These are phyloP conservation scores for Urocolius indicus DNA, from an alignment of 2,113 vertebrate species.

Conservation along the genomic window DNA sequence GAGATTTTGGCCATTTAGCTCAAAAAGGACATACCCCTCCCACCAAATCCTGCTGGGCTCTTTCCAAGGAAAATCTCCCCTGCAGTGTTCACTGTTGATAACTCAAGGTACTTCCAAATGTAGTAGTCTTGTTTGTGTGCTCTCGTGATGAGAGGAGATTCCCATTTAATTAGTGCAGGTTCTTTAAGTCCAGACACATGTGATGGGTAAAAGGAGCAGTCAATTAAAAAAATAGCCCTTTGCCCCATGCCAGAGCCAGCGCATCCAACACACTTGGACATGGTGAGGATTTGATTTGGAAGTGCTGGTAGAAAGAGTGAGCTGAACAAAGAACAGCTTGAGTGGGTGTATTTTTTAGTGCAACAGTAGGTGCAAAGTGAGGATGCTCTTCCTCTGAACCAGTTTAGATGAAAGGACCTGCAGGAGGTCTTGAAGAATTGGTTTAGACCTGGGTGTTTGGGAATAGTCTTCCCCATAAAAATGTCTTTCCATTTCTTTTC, in stretches of 20 bases:
- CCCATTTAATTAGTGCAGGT: not conserved
- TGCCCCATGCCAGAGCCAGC: fast-evolving
- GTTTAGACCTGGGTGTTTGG: not conserved
- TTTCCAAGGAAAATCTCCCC: not conserved
- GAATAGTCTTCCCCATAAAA: not conserved
- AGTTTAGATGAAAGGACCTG: not conserved
- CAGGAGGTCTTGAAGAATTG: not conserved
- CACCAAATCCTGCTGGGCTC: not conserved
- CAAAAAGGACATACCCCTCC: not conserved
- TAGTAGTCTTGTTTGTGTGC: not conserved
- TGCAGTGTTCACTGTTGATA: not conserved
- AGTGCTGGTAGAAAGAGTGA: not conserved
- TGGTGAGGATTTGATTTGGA: not conserved
- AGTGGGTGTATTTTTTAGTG: not conserved
- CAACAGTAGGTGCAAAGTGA: not conserved
- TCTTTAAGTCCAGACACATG: not conserved
- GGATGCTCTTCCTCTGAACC: not conserved
- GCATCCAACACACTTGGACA: fast-evolving
- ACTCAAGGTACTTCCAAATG: not conserved
- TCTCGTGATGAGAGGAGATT: fast-evolving
- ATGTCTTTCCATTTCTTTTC: not conserved
- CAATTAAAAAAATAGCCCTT: not conserved
- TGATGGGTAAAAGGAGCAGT: not conserved
- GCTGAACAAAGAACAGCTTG: not conserved
- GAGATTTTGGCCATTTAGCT: not conserved